Evolutionary conservation across 2,797 vertebrate species (phyloP), one percentile per base, ranked within the genome.

Genomic region (Botia kubotai): DNA sequence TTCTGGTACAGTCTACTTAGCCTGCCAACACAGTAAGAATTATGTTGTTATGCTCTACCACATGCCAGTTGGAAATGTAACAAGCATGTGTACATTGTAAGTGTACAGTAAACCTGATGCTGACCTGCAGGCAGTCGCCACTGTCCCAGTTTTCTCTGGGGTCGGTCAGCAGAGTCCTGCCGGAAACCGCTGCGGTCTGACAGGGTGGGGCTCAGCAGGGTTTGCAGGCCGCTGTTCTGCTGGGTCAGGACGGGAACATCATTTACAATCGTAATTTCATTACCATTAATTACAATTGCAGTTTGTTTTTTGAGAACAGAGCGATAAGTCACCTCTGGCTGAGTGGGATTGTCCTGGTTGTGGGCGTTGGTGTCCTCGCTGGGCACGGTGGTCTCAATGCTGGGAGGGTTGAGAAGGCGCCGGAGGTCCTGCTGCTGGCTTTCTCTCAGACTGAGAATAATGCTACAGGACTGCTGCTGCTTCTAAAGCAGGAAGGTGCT

Each of bases 391-490:
- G 97, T 99, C 89, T 99, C 97, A 16, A 99, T 99, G 92, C 98
- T 99, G 84, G 98, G 97, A 48, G 97, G 98, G 87, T 96, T 98
- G 87, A 98, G 94, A 77, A 98, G 95, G 16, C 94, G 94, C 69
- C 95, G 97, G 84, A 97, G 7, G 88, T 98, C 98, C 92, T 98
- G 97, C 88, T 98, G 96, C 76, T 99, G 98, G 90, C 97, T 99
- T 89, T 97, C 97, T 86, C 97, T 90, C 83, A 99, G 95, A 87
- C 97, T 98, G 83, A 97, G 94, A 86, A 99, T 97, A 91, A 99
- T 98, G 92, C 98, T 99, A 88, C 96, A 98, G 0, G 97, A 98
- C 89, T 99, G 98, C 89, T 99, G 97, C 91, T 99, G 98, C 88
- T 99, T 99, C 97, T 99, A 48, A 73, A 80, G 63, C 55, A 10